Percentiles rank a stretch among this genome's conserved stretches.
Evolutionary conservation across 2,888 invertebrate species (phyloP).

Genomic region (Tetanocera ferruginea): DNA sequence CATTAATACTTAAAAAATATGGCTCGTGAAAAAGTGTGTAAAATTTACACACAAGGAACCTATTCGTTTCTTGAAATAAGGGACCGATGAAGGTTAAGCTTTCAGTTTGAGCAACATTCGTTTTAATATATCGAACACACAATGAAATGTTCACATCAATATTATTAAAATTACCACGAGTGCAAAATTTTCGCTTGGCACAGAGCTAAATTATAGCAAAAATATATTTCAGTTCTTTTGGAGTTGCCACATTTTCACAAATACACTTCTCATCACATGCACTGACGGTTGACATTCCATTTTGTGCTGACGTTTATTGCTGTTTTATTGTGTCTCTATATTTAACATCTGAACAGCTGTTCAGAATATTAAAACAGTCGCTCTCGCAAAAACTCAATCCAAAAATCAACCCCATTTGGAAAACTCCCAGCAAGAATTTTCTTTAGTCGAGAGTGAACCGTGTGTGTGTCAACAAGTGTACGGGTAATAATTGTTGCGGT

Average conservation of each 20-base stretch:
- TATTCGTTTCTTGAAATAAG: no score
- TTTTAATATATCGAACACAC: no score
- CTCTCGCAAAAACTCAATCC: neutral
- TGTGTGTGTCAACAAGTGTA: constrained; percentile 49
- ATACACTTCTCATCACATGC: constrained; percentile 39
- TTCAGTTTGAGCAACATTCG: no score
- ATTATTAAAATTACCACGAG: no score
- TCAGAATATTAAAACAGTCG: neutral
- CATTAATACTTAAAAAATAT: no score
- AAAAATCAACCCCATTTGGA: constrained; percentile 2
- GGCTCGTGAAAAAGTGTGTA: no score
- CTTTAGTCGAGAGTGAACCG: constrained; percentile 24
- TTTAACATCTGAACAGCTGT: neutral
- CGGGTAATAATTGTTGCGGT: neutral
- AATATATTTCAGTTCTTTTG: no score
- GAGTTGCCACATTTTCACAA: constrained; percentile 9
- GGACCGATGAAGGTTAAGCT: no score
- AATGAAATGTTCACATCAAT: no score
- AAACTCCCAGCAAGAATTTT: constrained; percentile 1
- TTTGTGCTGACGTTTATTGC: constrained; percentile 42
- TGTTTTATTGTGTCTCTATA: neutral
- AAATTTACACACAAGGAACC: no score
- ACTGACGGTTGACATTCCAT: constrained; percentile 41
- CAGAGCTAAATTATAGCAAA: no score
- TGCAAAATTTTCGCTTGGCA: no score